A percentile compares a stretch with the other conserved stretches of the same genome.
Conservation (phyloP, 1,140 invertebrate genomes). For the Frieseomelitta varia region DNA sequence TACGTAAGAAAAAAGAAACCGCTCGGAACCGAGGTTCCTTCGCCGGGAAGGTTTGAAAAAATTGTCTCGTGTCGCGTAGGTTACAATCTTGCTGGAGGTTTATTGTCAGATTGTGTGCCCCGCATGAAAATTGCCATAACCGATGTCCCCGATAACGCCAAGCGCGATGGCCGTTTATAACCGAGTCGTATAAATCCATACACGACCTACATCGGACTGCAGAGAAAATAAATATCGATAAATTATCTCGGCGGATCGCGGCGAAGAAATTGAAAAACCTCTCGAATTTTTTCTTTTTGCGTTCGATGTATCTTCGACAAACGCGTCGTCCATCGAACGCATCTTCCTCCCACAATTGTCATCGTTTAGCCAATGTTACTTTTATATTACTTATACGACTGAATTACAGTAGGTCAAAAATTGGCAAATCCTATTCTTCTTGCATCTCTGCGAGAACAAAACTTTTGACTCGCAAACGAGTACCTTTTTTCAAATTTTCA, state of each 20-base stretch:
- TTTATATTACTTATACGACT: too few species aligned
- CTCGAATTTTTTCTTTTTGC: neutral
- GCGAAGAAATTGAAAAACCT: neutral
- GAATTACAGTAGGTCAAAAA: too few species aligned
- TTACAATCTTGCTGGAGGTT: neutral
- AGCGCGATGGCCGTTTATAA: constrained; percentile 41
- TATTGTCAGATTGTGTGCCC: constrained; percentile 19
- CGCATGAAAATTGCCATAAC: constrained; percentile 43
- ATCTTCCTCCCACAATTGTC: too few species aligned
- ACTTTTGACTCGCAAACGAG: too few species aligned
- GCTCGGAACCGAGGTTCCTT: neutral
- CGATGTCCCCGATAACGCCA: constrained; percentile 33
- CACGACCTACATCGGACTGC: constrained; percentile 30
- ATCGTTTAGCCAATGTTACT: too few species aligned
- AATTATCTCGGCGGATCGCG: constrained; percentile 2
- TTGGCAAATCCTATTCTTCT: too few species aligned
- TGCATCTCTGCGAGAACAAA: too few species aligned
- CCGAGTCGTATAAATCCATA: constrained; percentile 35
- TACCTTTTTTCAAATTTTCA: too few species aligned
- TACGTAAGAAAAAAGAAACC: neutral
- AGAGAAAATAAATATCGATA: constrained; percentile 21
- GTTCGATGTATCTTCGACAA: too few species aligned
- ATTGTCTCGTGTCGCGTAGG: neutral
- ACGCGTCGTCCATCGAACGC: too few species aligned
- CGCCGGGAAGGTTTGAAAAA: neutral